These are phyloP conservation scores for Gibbula magus DNA, from an alignment of 2,888 invertebrate species.

Conservation along the genomic window DNA sequence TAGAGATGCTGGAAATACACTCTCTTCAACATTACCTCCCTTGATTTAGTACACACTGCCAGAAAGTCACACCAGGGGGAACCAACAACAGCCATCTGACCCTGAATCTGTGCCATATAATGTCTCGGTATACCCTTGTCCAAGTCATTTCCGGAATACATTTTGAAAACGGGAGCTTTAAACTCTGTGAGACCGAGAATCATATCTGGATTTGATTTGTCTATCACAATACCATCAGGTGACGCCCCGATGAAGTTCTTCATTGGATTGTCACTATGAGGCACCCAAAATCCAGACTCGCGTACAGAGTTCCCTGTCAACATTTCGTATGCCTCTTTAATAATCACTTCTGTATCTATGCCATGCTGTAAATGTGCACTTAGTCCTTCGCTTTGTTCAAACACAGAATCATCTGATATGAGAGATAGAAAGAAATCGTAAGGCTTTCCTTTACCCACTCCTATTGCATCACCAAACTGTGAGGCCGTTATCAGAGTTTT, in stretches of 20 bases:
- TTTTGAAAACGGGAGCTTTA: constrained; percentile 58
- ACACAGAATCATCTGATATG: constrained; percentile 35
- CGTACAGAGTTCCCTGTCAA: constrained; percentile 52
- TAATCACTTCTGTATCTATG: constrained; percentile 49
- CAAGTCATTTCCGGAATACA: constrained; percentile 41
- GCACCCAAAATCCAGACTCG: constrained; percentile 61
- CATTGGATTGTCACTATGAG: constrained; percentile 39
- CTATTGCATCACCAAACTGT: constrained; percentile 62
- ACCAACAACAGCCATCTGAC: constrained; percentile 60
- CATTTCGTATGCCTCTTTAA: constrained; percentile 60
- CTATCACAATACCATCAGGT: constrained; percentile 60
- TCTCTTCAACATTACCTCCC: constrained; percentile 57
- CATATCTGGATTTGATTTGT: constrained; percentile 23
- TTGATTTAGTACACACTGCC: constrained; percentile 59
- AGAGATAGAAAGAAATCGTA: constrained; percentile 57
- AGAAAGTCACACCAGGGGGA: constrained; percentile 65
- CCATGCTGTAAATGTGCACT: constrained; percentile 46
- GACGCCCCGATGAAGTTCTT: constrained; percentile 56
- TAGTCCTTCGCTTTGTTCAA: constrained; percentile 28
- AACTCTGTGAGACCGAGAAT: constrained; percentile 59
- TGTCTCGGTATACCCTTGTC: constrained; percentile 52
- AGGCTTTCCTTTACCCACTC: constrained; percentile 58
- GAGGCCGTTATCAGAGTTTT: constrained; percentile 58
- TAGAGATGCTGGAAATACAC: constrained; percentile 54
- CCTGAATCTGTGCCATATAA: constrained; percentile 68